phyloP scores from a whole-genome alignment of 1,140 invertebrate genomes.

The Drosophila paulistorum region DNA sequence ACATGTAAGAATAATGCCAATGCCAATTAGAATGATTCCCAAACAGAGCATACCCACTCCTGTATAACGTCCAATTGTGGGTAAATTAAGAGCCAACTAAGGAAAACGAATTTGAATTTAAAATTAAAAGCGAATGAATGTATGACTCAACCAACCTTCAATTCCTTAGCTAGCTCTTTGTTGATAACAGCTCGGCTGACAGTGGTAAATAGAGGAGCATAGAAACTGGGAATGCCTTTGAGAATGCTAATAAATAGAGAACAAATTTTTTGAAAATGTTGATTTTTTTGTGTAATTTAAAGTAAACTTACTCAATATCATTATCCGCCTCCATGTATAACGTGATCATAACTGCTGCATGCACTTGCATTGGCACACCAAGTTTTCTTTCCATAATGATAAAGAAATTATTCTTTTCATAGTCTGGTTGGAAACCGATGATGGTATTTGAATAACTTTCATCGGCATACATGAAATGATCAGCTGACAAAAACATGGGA shows the following conservation, averaged over 20 bases:
- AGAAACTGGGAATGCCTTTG: slow-evolving; percentile 60
- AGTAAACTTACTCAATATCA: slow-evolving; percentile 85
- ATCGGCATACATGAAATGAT: slow-evolving; percentile 93
- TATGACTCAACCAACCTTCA: slow-evolving; percentile 43
- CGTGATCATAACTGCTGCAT: slow-evolving; percentile 89
- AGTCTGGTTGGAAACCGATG: slow-evolving; percentile 88
- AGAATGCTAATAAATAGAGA: slow-evolving; percentile 50
- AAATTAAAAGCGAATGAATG: not conserved
- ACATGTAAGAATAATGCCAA: slow-evolving; percentile 51
- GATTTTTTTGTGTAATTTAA: not conserved
- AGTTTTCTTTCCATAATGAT: slow-evolving; percentile 89
- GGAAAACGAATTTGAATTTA: not conserved
- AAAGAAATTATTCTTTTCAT: slow-evolving; percentile 87
- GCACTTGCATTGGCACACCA: slow-evolving; percentile 88
- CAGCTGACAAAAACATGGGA: slow-evolving; percentile 91
- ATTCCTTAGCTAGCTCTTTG: slow-evolving; percentile 56
- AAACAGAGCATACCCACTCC: slow-evolving; percentile 62
- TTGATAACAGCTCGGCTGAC: slow-evolving; percentile 61
- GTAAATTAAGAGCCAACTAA: slow-evolving; percentile 64
- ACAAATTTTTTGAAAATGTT: not conserved
- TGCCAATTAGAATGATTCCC: slow-evolving; percentile 51
- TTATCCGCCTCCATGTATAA: slow-evolving; percentile 85
- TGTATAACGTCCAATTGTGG: slow-evolving; percentile 58
- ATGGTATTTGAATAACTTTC: slow-evolving; percentile 86
- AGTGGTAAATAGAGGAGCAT: slow-evolving; percentile 72